These are phyloP conservation scores for Telenomus remus DNA, from an alignment of 1,140 invertebrate species.

Conservation along the genomic window DNA sequence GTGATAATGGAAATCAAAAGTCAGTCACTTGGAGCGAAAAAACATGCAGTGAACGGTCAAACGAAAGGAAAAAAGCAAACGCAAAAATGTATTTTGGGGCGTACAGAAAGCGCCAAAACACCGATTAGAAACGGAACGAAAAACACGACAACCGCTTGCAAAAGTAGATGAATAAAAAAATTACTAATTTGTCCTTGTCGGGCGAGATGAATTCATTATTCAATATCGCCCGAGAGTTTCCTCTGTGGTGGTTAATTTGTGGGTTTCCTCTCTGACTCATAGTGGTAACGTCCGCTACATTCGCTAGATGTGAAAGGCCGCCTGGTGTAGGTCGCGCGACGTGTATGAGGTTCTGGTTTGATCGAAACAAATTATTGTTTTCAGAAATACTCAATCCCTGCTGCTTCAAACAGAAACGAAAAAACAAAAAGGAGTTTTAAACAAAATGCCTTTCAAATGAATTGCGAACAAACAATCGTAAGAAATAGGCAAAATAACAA, in stretches of 20 bases:
- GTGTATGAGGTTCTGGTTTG: constrained; percentile 47
- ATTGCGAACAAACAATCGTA: too few relatives aligned
- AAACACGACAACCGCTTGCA: constrained; percentile 24
- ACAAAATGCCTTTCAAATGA: too few relatives aligned
- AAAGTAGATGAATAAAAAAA: constrained; percentile 41
- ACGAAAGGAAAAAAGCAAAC: not conserved
- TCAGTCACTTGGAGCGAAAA: too few relatives aligned
- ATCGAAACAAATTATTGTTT: constrained; percentile 32
- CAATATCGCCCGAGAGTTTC: constrained; percentile 36
- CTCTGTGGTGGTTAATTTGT: constrained; percentile 41
- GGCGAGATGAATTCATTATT: constrained; percentile 40
- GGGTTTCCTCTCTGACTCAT: constrained; percentile 44
- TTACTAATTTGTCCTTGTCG: constrained; percentile 47
- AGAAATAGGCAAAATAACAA: constrained; percentile 8
- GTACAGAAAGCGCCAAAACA: too few relatives aligned
- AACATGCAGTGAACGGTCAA: too few relatives aligned
- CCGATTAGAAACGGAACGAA: too few relatives aligned
- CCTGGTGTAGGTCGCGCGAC: constrained; percentile 24
- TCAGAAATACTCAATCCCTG: constrained; percentile 20
- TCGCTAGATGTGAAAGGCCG: constrained; percentile 46
- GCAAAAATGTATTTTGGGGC: too few relatives aligned
- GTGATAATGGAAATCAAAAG: too few relatives aligned
- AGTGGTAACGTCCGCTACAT: constrained; percentile 42
- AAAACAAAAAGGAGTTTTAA: constrained; percentile 9
- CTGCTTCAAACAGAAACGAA: constrained; percentile 15